Percentiles rank a stretch among this genome's conserved stretches.
phyloP scores from a whole-genome alignment of 2,888 invertebrate species.

The Cecidostiba fungosa region DNA sequence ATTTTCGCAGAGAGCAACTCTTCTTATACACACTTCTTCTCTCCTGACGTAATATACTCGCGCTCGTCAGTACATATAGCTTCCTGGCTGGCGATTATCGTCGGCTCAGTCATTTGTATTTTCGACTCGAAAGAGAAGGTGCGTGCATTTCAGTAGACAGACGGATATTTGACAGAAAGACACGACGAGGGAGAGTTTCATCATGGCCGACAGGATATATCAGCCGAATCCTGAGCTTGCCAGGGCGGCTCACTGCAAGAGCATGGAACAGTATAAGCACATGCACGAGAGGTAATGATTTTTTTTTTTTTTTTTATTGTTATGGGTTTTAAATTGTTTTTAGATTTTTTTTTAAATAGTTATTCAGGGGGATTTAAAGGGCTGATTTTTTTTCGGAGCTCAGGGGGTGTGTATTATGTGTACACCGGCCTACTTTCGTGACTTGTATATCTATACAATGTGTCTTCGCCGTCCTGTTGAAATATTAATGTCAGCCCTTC shows the following conservation, averaged over 20 bases:
- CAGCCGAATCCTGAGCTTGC: conserved; percentile 83
- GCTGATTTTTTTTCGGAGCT: no score
- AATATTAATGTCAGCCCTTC: no score
- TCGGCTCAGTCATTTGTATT: no score
- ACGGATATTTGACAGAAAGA: no score
- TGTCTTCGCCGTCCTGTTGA: no score
- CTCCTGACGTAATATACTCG: background rate
- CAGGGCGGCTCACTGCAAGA: conserved; percentile 85
- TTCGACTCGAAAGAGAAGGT: no score
- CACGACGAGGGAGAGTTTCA: background rate
- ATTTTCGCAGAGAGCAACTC: background rate
- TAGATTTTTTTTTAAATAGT: background rate
- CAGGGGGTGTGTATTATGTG: no score
- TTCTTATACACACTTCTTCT: background rate
- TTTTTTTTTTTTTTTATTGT: background rate
- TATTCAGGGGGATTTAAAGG: no score
- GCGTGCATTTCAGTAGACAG: no score
- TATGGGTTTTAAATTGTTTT: background rate
- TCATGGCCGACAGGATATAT: conserved; percentile 81
- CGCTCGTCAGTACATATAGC: background rate
- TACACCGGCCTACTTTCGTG: background rate
- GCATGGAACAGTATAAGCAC: conserved; percentile 89
- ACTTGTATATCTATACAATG: background rate
- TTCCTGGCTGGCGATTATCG: no score
- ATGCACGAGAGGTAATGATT: conserved; percentile 86